Conservation (phyloP, 2,113 vertebrate species). For the Helogale parvula region DNA sequence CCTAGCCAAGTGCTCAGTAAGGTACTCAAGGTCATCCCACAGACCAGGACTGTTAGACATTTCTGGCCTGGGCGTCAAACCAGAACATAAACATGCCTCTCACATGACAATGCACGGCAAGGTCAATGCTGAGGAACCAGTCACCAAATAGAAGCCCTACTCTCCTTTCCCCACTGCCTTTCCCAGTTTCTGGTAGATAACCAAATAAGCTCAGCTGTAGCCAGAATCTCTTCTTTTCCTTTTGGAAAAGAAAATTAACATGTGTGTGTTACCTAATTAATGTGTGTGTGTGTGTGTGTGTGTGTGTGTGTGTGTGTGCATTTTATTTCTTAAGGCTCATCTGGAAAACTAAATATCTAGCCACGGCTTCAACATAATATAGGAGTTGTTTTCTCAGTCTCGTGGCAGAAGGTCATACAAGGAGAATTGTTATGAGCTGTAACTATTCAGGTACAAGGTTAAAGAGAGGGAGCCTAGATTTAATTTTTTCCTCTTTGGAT, state of each 20-base stretch:
- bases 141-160: not conserved
- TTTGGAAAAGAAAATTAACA: not conserved
- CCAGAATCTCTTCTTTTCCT: not conserved
- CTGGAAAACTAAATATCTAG: slow-evolving; percentile 26
- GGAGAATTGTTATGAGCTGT: not conserved
- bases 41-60: not conserved
- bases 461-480: not conserved
- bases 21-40: not conserved
- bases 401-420: not conserved
- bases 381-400: not conserved
- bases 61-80: not conserved
- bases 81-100: not conserved
- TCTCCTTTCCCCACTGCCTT: not conserved
- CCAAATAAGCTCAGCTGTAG: not conserved
- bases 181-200: not conserved
- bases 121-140: not conserved
- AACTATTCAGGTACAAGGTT: not conserved
- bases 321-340: not conserved
- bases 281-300: too few species aligned
- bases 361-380: not conserved
- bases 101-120: not conserved
- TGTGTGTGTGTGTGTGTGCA: too few species aligned
- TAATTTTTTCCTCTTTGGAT: not conserved
- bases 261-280: not conserved
- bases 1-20: not conserved